phyloP scores from a whole-genome alignment of 2,113 vertebrate species.

The Regulus satrapa region DNA sequence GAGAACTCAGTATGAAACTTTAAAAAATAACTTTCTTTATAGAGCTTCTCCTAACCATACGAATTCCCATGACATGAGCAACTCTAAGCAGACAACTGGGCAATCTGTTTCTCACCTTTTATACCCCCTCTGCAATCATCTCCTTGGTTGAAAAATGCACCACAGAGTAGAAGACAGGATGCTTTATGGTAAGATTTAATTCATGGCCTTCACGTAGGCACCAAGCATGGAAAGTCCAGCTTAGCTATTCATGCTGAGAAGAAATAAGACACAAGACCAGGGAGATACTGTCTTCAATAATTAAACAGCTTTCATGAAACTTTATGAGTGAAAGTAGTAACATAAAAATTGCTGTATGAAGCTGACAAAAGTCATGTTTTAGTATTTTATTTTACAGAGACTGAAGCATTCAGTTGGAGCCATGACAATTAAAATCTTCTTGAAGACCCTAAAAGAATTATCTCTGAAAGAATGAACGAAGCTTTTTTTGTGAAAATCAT shows the following conservation, averaged over 20 bases:
- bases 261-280: neutral
- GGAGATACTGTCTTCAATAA: neutral
- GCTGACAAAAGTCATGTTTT: neutral
- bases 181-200: neutral
- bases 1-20: neutral
- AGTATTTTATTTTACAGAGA: neutral
- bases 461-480: neutral
- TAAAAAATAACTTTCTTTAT: neutral
- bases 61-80: neutral
- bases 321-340: neutral
- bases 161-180: neutral
- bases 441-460: neutral
- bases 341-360: neutral
- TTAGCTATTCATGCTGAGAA: neutral
- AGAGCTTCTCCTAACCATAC: neutral
- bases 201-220: neutral
- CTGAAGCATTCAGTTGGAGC: neutral
- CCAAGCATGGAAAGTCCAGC: neutral
- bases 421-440: neutral
- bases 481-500: neutral
- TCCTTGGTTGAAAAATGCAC: neutral
- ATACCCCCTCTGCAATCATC: neutral
- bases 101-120: neutral
- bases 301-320: neutral
- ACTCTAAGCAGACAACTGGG: neutral